These are phyloP conservation scores for Atethmia centrago DNA, from an alignment of 2,888 invertebrate species.

Conservation along the genomic window DNA sequence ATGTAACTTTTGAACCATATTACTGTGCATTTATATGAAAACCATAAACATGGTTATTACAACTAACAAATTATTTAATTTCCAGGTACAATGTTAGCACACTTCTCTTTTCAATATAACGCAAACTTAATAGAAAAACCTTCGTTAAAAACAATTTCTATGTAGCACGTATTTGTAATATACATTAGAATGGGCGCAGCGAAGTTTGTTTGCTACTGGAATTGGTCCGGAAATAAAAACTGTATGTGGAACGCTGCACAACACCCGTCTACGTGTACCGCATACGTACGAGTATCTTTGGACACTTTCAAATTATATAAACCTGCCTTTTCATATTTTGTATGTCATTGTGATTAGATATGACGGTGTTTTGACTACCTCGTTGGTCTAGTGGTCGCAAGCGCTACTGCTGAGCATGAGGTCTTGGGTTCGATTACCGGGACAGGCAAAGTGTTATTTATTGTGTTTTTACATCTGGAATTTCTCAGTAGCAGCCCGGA, in stretches of 20 bases:
- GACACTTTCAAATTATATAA: slow-evolving; percentile 54
- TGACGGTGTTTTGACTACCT: background rate
- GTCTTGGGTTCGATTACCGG: too few species aligned
- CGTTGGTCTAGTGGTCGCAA: background rate
- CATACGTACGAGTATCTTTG: slow-evolving; percentile 71
- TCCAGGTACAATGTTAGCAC: background rate
- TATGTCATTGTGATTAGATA: slow-evolving; percentile 8
- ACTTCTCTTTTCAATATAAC: slow-evolving; percentile 31
- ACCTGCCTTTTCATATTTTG: slow-evolving; percentile 42
- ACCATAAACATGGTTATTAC: background rate
- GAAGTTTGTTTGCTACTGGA: slow-evolving; percentile 75
- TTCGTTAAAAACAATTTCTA: slow-evolving; percentile 53
- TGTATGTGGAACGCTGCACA: slow-evolving; percentile 78
- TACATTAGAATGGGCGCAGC: slow-evolving; percentile 63
- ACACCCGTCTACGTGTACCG: slow-evolving; percentile 77
- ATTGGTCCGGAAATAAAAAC: slow-evolving; percentile 79
- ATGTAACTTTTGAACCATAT: background rate
- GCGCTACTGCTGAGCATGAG: too few species aligned
- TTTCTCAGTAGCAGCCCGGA: too few species aligned
- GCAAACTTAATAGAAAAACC: slow-evolving; percentile 38
- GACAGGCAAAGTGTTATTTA: too few species aligned
- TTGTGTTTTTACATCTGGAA: too few species aligned
- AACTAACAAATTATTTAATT: too few species aligned
- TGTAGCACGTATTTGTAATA: slow-evolving; percentile 63
- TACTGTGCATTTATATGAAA: background rate